These are phyloP conservation scores for Linyphia triangularis DNA, from an alignment of 2,888 invertebrate species.

Conservation along the genomic window DNA sequence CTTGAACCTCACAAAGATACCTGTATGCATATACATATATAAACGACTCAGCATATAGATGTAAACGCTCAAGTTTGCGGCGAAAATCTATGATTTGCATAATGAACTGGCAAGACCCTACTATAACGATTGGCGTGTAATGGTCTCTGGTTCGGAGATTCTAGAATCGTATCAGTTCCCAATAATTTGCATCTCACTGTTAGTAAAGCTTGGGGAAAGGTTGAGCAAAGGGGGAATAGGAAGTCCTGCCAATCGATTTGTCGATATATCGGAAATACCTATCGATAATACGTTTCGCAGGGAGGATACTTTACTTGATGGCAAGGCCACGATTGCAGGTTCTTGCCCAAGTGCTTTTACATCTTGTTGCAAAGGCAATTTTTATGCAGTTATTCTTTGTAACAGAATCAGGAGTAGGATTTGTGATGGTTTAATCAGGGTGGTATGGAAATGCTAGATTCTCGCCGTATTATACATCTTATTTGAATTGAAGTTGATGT, in stretches of 20 bases:
- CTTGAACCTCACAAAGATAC: slow-evolving; percentile 10
- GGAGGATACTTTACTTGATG: slow-evolving; percentile 57
- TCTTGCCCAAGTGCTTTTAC: slow-evolving; percentile 10
- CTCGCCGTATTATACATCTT: too few relatives aligned
- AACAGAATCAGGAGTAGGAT: neutral
- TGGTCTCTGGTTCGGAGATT: slow-evolving; percentile 58
- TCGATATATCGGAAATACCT: slow-evolving; percentile 70
- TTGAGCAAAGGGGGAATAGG: neutral
- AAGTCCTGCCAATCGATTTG: slow-evolving; percentile 46
- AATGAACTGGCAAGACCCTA: slow-evolving; percentile 65
- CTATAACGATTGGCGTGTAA: slow-evolving; percentile 62
- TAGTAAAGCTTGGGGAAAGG: neutral
- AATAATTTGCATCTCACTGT: slow-evolving; percentile 62
- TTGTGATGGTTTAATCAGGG: slow-evolving; percentile 15
- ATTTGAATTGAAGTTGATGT: too few relatives aligned
- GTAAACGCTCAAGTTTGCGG: slow-evolving; percentile 54
- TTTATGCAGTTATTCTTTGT: slow-evolving; percentile 33
- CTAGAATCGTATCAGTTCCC: slow-evolving; percentile 47
- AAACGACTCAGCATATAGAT: slow-evolving; percentile 35
- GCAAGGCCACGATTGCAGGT: slow-evolving; percentile 23
- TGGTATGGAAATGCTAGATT: too few relatives aligned
- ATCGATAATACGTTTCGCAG: slow-evolving; percentile 67
- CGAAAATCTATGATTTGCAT: slow-evolving; percentile 72
- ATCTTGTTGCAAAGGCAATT: slow-evolving; percentile 49
- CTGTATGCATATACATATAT: slow-evolving; percentile 28